These are phyloP conservation scores for Nycticryphes semicollaris DNA, from an alignment of 2,113 vertebrate genomes.

Conservation along the genomic window DNA sequence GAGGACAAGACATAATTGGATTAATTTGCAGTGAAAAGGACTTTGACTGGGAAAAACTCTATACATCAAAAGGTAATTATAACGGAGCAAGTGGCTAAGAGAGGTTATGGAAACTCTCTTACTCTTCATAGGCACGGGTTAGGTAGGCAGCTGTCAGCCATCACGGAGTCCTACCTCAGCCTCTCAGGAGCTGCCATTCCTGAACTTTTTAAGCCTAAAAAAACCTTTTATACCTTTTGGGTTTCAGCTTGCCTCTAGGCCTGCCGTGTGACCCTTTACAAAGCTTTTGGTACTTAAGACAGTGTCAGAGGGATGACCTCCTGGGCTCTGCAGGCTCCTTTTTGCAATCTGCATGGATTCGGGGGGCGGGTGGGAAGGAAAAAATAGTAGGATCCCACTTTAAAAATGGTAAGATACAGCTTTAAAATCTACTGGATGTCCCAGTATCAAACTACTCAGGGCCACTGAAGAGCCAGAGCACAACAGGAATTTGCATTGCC, in stretches of 20 bases:
- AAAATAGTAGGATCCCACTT: no score
- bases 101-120: background rate
- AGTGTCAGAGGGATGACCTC: background rate
- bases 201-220: background rate
- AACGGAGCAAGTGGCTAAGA: background rate
- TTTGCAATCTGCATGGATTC: background rate
- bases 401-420: background rate
- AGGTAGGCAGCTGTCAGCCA: background rate
- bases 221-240: background rate
- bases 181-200: background rate
- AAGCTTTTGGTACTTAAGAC: background rate
- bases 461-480: background rate
- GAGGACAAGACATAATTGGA: background rate
- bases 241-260: background rate
- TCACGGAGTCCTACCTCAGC: background rate
- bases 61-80: slow-evolving; percentile 20
- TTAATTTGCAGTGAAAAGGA: slow-evolving; percentile 32
- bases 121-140: background rate
- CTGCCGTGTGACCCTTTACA: background rate
- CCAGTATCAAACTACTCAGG: rapidly evolving
- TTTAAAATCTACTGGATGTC: background rate
- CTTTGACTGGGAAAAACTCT: background rate
- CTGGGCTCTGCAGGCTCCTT: background rate
- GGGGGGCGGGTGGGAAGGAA: rapidly evolving
- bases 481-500: background rate